Evolutionary conservation across 2,113 vertebrate genomes (phyloP).

Genomic region (Python bivittatus): DNA sequence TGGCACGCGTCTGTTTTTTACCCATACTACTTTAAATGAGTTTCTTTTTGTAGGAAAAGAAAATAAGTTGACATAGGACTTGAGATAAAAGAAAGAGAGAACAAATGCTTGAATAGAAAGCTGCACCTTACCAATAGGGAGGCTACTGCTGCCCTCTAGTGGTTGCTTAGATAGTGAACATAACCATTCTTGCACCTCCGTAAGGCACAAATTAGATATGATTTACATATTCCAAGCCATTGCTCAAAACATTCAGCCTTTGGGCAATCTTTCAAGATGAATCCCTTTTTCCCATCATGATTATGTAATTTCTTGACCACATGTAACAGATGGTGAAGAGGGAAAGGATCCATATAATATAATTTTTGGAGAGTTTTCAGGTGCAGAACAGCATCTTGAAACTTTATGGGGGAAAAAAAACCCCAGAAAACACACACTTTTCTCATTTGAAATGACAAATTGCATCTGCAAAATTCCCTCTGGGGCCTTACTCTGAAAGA

Average conservation of each 20-base stretch:
- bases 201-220: not conserved
- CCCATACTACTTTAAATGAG: not conserved
- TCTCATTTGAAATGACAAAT: not conserved
- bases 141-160: slow-evolving; percentile 12
- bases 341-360: not conserved
- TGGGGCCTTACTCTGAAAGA: not conserved
- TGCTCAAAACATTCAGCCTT: not conserved
- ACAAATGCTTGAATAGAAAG: not conserved
- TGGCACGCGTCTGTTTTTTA: not conserved
- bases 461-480: not conserved
- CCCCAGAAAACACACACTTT: not conserved
- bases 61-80: not conserved
- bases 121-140: not conserved
- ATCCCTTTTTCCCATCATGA: not conserved
- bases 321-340: not conserved
- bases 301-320: not conserved
- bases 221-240: not conserved
- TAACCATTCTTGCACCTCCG: not conserved
- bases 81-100: not conserved
- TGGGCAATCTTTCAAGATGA: not conserved
- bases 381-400: not conserved
- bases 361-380: not conserved
- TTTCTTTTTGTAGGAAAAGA: not conserved
- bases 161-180: not conserved
- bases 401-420: not conserved